Evolutionary conservation across 1,140 invertebrate species (phyloP), one percentile per base, ranked within the genome.

Genomic region (Panagrolaimus sp.): DNA sequence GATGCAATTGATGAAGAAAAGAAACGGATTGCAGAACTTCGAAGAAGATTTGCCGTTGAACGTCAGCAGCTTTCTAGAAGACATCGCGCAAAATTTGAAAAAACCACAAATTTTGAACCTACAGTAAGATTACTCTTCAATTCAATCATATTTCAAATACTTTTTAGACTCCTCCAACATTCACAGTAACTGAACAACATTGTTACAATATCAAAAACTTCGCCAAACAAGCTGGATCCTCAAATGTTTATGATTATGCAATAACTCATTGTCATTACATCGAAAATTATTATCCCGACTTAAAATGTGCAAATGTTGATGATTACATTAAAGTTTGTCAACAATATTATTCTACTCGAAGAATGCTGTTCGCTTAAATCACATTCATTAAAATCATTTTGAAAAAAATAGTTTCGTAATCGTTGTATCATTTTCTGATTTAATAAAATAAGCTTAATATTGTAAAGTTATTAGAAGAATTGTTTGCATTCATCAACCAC

Each of bases 321-420:
- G 45, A 65, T 65, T 65, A 47, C 24, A 44, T 47, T 21, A 28
- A 65, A 43, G 32, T 65, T 44, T 65, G 45, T 26, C 63, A 65
- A 38, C 43, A 38, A 9, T 47, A 65, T 44, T 44, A 65, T 38
- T 47, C 63, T 4, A 65, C 43, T 26, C 43, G 63, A 44, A 44
- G 43, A 24, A 14, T 47, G 63, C 32, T 65, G 26, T 44, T 47
- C 24, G 24, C 17, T 15, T 65, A 65, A 26, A 32, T 10, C n/a
- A 26, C 15, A 10, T 64, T 64, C n/a, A 64, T 43, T n/a, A 21
- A 64, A 17, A 64, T 64, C 26, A 5, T 38, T 64, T n/a, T n/a
- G n/a, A n/a, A n/a, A n/a, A n/a, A n/a, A n/a, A n/a, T n/a, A n/a
- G n/a, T n/a, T n/a, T n/a, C n/a, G n/a, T n/a, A n/a, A n/a, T n/a